phyloP scores from a whole-genome alignment of 2,797 vertebrate genomes.

The Falco novaeseelandiae region DNA sequence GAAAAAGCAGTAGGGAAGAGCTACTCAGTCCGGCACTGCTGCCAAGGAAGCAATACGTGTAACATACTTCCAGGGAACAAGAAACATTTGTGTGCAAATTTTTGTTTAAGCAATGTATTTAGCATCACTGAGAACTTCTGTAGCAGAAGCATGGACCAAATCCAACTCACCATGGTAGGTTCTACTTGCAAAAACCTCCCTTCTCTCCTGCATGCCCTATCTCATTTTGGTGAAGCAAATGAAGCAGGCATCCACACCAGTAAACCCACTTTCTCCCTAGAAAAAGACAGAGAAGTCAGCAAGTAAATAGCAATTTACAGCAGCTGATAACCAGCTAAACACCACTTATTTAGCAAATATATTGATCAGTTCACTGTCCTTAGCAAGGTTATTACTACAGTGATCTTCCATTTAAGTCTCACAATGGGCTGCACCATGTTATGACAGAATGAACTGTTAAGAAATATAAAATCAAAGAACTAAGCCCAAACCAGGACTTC shows the following conservation, averaged over 20 bases:
- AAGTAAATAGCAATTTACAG: not conserved
- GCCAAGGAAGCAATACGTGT: not conserved
- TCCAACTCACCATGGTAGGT: conserved; percentile 49
- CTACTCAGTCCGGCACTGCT: not conserved
- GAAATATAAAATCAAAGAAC: not conserved
- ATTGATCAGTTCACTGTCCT: not conserved
- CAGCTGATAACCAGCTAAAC: not conserved
- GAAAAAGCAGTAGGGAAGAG: not conserved
- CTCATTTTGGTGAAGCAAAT: conserved; percentile 20
- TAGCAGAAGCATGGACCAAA: not conserved
- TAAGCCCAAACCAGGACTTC: not conserved
- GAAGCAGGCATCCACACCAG: not conserved
- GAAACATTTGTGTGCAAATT: not conserved
- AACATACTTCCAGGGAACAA: not conserved
- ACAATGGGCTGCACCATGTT: not conserved
- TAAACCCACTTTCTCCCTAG: conserved; percentile 11
- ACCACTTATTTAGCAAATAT: not conserved
- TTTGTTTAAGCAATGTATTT: not conserved
- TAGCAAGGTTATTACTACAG: not conserved
- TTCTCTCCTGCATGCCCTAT: conserved; percentile 16
- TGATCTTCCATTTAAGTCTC: not conserved
- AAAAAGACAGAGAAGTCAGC: not conserved
- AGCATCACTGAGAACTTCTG: not conserved
- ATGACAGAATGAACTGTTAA: not conserved
- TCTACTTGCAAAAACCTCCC: not conserved